These are phyloP conservation scores for Catalaphyllia jardinei DNA, from an alignment of 64 coral and sea anemone genomes.

Conservation along the genomic window DNA sequence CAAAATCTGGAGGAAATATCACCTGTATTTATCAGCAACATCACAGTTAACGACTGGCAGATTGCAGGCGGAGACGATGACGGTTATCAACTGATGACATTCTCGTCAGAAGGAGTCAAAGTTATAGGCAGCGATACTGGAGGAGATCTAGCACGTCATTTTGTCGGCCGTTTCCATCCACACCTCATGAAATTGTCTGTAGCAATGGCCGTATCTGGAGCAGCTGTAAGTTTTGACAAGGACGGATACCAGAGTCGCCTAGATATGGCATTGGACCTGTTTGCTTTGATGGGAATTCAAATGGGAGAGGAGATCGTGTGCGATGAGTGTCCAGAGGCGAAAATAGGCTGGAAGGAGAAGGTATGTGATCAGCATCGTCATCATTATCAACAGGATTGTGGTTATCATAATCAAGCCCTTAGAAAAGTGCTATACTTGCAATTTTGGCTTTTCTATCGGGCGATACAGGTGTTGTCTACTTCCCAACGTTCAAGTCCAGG, in stretches of 20 bases:
- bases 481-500: no score
- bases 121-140: background rate
- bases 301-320: constrained; percentile 61
- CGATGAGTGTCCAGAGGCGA: constrained; percentile 9
- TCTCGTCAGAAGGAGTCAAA: constrained; percentile 17
- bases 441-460: no score
- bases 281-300: constrained; percentile 52
- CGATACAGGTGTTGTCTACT: no score
- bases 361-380: background rate
- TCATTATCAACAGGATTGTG: background rate
- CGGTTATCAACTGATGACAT: constrained; percentile 11
- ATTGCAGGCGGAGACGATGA: background rate
- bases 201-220: constrained; percentile 76
- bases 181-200: constrained; percentile 47
- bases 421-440: no score
- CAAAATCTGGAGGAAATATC: background rate
- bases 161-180: background rate
- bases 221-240: constrained; percentile 62
- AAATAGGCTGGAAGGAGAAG: constrained; percentile 8
- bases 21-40: constrained; percentile 33
- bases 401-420: no score
- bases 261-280: constrained; percentile 26
- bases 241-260: constrained; percentile 37
- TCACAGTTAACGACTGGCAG: constrained; percentile 36
- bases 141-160: background rate